Evolutionary conservation across 2,888 invertebrate species (phyloP), one percentile per base, ranked within the genome.

Genomic region (Diarsia rubi): DNA sequence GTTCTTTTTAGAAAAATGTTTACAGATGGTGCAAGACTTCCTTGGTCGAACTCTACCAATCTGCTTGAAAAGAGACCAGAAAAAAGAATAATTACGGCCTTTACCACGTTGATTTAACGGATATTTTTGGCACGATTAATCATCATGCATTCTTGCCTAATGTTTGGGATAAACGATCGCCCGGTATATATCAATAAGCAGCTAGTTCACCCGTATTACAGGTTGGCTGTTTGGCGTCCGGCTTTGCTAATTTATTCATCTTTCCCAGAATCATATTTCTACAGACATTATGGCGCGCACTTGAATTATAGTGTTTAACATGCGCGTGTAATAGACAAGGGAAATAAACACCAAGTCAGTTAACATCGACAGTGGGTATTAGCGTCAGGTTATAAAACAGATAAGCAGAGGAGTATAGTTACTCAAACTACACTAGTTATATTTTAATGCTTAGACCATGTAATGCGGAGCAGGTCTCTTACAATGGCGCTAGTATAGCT

Each of bases 111-210:
- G 67, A 14, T 60, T 19, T 52, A 70, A 24, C 42, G 59, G 70
- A 60, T 76, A 80, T 80, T 76, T 79, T 80, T 54, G 64, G 79
- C 70, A 31, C 71, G 71, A 68, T 71, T 80, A 80, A 80, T 71
- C 76, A 76, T 31, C 67, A 47, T 63, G 45, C 75, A 79, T 75
- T 79, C 63, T 24, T 59, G 71, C 76, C 52, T 54, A 63, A 75
- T 75, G 76, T 80, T 80, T 79, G 67, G 52, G 67, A 76, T 80
- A 79, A 77, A 81, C 81, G 81, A 78, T 84, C 47, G 69, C 65
- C 54, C 64, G 74, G 75, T 67, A 76, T 82, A 83, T 76, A 83
- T 82, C 85, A 87, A 85, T 80, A 86, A 76, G 70, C 66, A 82
- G 44, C 54, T 64, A 47, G 66, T 49, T 59, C 57, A 54, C 42